Conservation (phyloP, 2,797 vertebrate species). For the Halcyon smyrnensis region DNA sequence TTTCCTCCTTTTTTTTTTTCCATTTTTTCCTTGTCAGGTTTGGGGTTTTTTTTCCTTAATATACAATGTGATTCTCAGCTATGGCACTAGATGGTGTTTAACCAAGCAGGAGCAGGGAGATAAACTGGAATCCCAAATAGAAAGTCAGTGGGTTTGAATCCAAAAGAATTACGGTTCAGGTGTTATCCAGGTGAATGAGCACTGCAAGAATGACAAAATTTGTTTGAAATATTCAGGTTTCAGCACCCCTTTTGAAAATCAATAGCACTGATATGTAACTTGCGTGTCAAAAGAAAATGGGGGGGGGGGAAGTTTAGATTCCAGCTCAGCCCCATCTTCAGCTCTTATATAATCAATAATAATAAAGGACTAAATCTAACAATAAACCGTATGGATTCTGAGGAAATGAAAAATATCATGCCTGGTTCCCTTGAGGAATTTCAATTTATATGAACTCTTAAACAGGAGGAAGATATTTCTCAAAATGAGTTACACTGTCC, state of each 20-base stretch:
- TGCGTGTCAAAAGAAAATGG: not conserved
- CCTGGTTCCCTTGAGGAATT: not conserved
- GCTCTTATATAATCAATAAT: slow-evolving; percentile 16
- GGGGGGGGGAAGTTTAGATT: not conserved
- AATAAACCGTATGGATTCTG: not conserved
- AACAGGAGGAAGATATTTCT: slow-evolving; percentile 23
- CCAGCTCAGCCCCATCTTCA: not conserved
- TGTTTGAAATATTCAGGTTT: not conserved
- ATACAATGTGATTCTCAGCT: not conserved
- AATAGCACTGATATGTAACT: not conserved
- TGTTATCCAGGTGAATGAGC: not conserved
- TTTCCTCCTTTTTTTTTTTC: no score
- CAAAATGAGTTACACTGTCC: not conserved
- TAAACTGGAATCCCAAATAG: not conserved
- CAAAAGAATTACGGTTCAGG: not conserved
- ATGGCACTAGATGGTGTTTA: slow-evolving; percentile 14
- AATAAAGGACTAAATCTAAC: slow-evolving; percentile 29
- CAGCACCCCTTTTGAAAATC: not conserved
- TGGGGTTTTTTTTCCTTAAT: not conserved
- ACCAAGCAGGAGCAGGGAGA: not conserved
- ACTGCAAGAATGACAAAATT: not conserved
- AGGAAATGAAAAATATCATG: slow-evolving; percentile 26
- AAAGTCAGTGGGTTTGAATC: not conserved
- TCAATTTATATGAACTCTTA: not conserved
- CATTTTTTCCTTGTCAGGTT: no score